Base-by-base conservation (phyloP, 2,888 invertebrate species). In the Stictocephala bisonia region DNA sequence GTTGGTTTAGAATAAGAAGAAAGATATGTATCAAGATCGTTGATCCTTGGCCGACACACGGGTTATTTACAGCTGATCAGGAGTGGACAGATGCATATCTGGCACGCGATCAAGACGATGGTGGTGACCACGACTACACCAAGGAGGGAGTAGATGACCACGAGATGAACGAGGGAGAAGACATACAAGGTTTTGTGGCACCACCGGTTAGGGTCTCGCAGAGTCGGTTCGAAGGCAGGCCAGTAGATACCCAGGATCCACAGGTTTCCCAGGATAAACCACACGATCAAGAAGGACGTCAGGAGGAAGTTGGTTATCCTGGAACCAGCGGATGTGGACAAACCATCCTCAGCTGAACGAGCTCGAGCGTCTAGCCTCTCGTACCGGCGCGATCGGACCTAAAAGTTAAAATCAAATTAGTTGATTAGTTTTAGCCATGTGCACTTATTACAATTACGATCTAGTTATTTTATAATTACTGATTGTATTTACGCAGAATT, bases 191-290 rank as follows among this genome's bases (percentile, higher is more conserved):
- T 91, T 77, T 89, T 87, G 81, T 92, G 90, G 81, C 93, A 94
- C 93, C 93, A 94, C 77, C 88, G 87, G 83, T 92, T 91, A 0
- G 94, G 94, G 76, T 92, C 90, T 83, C 90, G 92, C 29, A 92
- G 85, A 0, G 89, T 88, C 0, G 91, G 90, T 0, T 88, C 86
- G 83, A 89, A 93, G 80, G 91, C 90, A 0, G 94, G 94, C 89
- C 90, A 91, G 86, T 90, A 90, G 82, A 93, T 91, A 76, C 87
- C 86, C 53, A 92, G 84, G 15, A 91, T 91, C 94, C 94, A 94
- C 82, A 90, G 90, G 84, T 93, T 93, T 27, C 93, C 94, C 78
- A 90, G 86, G 0, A 88, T 88, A 81, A 94, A 94, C 93, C 94
- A 94, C 58, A 86, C 86, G 79, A 90, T 83, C 6, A 93, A 87